A percentile compares a stretch with the other conserved stretches of the same genome.
These are phyloP conservation scores for Drosophila sp. DNA, from an alignment of 1,140 invertebrate genomes.

Conservation along the genomic window DNA sequence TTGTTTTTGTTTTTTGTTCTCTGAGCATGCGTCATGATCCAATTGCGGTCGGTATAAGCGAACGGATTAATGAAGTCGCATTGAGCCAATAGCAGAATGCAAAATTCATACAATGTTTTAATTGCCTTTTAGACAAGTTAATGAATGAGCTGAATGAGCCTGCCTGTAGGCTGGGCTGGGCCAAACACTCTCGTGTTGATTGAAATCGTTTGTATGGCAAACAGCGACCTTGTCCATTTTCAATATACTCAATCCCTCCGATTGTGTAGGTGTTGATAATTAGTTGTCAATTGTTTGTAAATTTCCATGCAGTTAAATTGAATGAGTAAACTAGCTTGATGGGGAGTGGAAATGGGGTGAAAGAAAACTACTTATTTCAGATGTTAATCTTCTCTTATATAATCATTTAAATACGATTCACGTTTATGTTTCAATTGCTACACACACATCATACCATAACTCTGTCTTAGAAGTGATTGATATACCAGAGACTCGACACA, in stretches of 20 bases:
- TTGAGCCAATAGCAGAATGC: constrained; percentile 25
- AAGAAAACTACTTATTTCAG: too few relatives aligned
- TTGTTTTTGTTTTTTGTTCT: constrained; percentile 8
- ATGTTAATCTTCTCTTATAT: too few relatives aligned
- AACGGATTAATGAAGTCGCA: constrained; percentile 31
- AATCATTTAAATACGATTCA: too few relatives aligned
- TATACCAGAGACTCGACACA: too few relatives aligned
- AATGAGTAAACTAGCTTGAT: too few relatives aligned
- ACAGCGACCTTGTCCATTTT: constrained; percentile 20
- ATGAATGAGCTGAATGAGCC: constrained; percentile 34
- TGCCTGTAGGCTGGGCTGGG: constrained; percentile 11
- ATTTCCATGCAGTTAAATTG: constrained; percentile 18
- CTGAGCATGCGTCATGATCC: constrained; percentile 18
- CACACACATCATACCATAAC: too few relatives aligned
- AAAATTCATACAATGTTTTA: constrained; percentile 32
- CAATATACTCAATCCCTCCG: constrained; percentile 27
- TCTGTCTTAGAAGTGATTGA: too few relatives aligned
- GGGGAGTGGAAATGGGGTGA: too few relatives aligned
- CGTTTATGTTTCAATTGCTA: too few relatives aligned
- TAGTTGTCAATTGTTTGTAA: constrained; percentile 24
- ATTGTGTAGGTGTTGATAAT: constrained; percentile 41
- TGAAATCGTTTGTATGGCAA: constrained; percentile 5
- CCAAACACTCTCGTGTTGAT: constrained; percentile 9
- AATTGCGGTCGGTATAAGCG: constrained; percentile 19
- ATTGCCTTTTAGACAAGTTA: constrained; percentile 44